Evolutionary conservation across 1,140 invertebrate species (phyloP).

Genomic region (Amyelois transitella): DNA sequence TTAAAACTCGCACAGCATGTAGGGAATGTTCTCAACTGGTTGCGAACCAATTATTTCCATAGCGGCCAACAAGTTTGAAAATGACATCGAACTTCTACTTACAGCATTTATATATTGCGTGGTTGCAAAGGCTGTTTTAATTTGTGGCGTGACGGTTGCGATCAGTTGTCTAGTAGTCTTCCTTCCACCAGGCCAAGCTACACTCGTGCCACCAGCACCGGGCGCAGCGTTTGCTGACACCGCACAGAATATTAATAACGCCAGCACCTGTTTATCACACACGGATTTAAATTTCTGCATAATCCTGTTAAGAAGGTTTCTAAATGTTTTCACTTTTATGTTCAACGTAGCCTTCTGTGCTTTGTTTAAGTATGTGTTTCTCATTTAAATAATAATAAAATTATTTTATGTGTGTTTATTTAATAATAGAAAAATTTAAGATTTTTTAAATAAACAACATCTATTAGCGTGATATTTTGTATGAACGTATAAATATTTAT

Average conservation of each 20-base stretch:
- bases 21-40: too few relatives aligned
- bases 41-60: too few relatives aligned
- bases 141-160: conserved; percentile 32
- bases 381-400: too few relatives aligned
- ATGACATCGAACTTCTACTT: conserved; percentile 19
- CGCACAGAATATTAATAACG: conserved; percentile 32
- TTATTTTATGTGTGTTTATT: too few relatives aligned
- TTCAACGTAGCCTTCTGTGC: too few relatives aligned
- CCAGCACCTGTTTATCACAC: conserved; percentile 23
- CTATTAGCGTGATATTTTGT: too few relatives aligned
- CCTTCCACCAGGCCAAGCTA: conserved; percentile 43
- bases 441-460: too few relatives aligned
- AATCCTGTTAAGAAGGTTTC: not conserved
- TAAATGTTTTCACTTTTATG: conserved; percentile 6
- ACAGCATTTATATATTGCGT: conserved; percentile 57
- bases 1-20: too few relatives aligned
- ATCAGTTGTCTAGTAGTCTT: conserved; percentile 20
- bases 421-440: not conserved
- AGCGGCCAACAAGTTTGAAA: too few relatives aligned
- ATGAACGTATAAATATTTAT: too few relatives aligned
- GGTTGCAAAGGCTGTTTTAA: conserved; percentile 49
- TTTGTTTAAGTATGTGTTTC: too few relatives aligned
- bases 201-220: conserved; percentile 20
- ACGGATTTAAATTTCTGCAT: not conserved
- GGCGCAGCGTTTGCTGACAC: conserved; percentile 13